A percentile compares a stretch with the other conserved stretches of the same genome.
phyloP scores from a whole-genome alignment of 2,113 vertebrate species.

The Vulpes lagopus region DNA sequence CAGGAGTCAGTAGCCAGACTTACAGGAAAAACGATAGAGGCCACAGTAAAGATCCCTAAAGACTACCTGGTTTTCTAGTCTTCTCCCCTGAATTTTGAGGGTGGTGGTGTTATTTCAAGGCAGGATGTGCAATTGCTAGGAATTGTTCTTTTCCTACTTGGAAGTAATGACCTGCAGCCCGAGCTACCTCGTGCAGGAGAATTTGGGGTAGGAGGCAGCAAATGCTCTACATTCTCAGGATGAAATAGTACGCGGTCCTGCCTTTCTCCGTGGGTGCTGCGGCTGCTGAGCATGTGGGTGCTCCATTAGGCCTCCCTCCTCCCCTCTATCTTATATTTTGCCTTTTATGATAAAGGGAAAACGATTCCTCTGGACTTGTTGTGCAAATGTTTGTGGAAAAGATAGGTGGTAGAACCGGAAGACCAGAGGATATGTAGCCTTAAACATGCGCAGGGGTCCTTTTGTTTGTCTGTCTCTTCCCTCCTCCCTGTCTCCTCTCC shows the following conservation, averaged over 20 bases:
- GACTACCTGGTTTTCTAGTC: not conserved
- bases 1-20: not conserved
- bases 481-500: not conserved
- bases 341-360: conserved; percentile 20
- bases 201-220: not conserved
- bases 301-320: no score
- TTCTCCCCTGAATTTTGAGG: conserved; percentile 38
- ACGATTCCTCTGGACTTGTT: not conserved
- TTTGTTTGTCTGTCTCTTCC: not conserved
- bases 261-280: not conserved
- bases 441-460: not conserved
- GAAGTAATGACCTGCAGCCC: not conserved
- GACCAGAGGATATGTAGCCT: not conserved
- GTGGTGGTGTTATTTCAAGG: not conserved
- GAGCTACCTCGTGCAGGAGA: not conserved
- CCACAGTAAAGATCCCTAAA: not conserved
- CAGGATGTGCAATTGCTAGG: not conserved
- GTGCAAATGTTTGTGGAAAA: not conserved
- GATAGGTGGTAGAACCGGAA: not conserved
- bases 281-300: no score
- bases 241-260: not conserved
- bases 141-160: not conserved
- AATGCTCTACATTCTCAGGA: not conserved
- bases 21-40: not conserved
- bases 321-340: not conserved